These are phyloP conservation scores for Morinoia aosen DNA, from an alignment of 2,888 invertebrate genomes.

Conservation along the genomic window DNA sequence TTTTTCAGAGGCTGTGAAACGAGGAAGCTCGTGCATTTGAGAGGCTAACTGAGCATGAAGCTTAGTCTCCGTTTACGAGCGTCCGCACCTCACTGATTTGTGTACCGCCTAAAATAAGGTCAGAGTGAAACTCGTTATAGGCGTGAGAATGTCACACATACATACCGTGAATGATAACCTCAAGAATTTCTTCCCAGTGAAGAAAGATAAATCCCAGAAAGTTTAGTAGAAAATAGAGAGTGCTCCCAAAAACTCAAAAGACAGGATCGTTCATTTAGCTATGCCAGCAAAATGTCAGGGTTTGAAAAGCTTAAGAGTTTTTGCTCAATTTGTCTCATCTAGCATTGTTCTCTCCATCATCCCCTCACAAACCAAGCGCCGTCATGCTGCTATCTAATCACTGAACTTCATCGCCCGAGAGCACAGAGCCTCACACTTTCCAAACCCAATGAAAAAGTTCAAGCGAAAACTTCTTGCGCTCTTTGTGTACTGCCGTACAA, in stretches of 20 bases:
- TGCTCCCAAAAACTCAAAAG: not conserved
- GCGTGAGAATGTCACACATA: not conserved
- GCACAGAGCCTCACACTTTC: not conserved
- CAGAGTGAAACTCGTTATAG: not conserved
- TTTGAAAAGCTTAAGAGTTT: not conserved
- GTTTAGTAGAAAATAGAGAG: not conserved
- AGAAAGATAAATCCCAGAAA: not conserved
- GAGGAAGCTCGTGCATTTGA: not conserved
- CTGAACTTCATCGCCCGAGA: not conserved
- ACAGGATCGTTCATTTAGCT: not conserved
- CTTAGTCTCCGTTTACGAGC: not conserved
- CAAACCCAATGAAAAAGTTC: not conserved
- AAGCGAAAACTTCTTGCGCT: not conserved
- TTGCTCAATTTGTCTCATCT: constrained; percentile 17
- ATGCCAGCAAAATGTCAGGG: not conserved
- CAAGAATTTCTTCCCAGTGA: not conserved
- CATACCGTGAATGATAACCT: not conserved
- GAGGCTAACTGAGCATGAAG: not conserved
- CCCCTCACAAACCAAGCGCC: not conserved
- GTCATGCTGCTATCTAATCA: not conserved
- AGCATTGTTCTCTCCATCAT: not conserved
- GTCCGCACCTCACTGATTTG: not conserved
- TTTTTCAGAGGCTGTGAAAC: not conserved
- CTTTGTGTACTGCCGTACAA: not conserved
- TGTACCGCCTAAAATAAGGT: not conserved